phyloP scores from a whole-genome alignment of 2,797 vertebrate species.

The Gadopsis bispinosus region DNA sequence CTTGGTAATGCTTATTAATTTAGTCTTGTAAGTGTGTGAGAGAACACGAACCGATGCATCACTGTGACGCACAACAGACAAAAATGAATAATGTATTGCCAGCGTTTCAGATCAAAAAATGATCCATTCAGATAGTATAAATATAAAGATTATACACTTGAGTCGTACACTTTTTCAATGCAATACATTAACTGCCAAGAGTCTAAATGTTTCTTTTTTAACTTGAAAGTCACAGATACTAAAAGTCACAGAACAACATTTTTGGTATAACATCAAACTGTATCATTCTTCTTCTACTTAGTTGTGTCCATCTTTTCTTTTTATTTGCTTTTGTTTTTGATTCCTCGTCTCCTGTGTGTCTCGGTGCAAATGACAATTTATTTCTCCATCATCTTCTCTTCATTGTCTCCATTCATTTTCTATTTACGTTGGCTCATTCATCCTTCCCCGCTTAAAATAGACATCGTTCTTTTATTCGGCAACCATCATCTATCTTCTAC shows the following conservation, averaged over 20 bases:
- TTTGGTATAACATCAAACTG: neutral
- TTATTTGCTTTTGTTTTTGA: slow-evolving; percentile 21
- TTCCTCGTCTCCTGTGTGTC: slow-evolving; percentile 7
- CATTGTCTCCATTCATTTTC: slow-evolving; percentile 51
- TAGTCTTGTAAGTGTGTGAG: neutral
- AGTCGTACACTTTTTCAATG: neutral
- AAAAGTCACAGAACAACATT: neutral
- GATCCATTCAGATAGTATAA: neutral
- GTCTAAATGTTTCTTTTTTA: neutral
- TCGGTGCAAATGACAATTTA: slow-evolving; percentile 45
- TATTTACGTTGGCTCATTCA: slow-evolving; percentile 46
- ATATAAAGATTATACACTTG: neutral
- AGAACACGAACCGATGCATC: neutral
- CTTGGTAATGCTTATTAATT: slow-evolving; percentile 8
- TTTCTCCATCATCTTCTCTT: slow-evolving; percentile 28
- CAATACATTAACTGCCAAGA: neutral
- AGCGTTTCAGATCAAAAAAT: neutral
- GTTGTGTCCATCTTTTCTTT: slow-evolving; percentile 1
- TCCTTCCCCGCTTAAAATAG: slow-evolving; percentile 39
- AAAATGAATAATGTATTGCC: neutral
- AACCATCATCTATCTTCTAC: slow-evolving; percentile 33
- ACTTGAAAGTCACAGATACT: neutral
- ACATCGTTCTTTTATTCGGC: slow-evolving; percentile 36
- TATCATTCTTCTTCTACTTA: neutral
- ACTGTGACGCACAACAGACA: neutral